phyloP scores from a whole-genome alignment of 64 coral and sea anemone genomes.

The Montipora efflorescens region DNA sequence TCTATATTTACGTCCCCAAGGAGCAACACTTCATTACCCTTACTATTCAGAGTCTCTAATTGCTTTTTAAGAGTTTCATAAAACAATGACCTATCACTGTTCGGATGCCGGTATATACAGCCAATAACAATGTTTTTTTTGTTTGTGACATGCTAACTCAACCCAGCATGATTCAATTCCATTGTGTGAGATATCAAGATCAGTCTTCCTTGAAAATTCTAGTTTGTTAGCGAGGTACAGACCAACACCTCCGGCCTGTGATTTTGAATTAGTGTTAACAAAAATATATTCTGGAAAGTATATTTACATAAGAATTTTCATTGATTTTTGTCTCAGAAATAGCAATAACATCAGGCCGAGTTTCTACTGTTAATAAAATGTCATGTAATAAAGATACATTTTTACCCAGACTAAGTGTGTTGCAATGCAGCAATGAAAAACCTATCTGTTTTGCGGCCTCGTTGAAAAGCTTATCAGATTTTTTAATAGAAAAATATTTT shows the following conservation, averaged over 20 bases:
- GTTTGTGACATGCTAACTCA: conserved; percentile 7
- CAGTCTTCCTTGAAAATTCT: conserved; percentile 16
- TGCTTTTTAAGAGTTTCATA: background rate
- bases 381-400: conserved; percentile 39
- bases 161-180: conserved; percentile 48
- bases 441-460: conserved; percentile 10
- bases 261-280: conserved; percentile 3
- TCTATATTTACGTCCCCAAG: conserved; percentile 58
- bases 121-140: conserved; percentile 51
- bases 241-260: conserved; percentile 43
- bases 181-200: conserved; percentile 2
- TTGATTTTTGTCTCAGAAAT: conserved; percentile 16
- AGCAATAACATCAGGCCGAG: background rate
- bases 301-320: background rate
- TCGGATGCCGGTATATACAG: conserved; percentile 44
- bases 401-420: conserved; percentile 35
- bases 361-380: conserved; percentile 25
- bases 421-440: conserved; percentile 39
- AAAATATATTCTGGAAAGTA: conserved; percentile 16
- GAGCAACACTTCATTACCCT: conserved; percentile 51
- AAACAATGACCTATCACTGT: conserved; percentile 6
- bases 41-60: conserved; percentile 14
- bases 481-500: conserved; percentile 43
- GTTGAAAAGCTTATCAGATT: conserved; percentile 32
- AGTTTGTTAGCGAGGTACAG: conserved; percentile 22